Base-by-base conservation (phyloP, 2,113 vertebrate species). In the Siniperca chuatsi region DNA sequence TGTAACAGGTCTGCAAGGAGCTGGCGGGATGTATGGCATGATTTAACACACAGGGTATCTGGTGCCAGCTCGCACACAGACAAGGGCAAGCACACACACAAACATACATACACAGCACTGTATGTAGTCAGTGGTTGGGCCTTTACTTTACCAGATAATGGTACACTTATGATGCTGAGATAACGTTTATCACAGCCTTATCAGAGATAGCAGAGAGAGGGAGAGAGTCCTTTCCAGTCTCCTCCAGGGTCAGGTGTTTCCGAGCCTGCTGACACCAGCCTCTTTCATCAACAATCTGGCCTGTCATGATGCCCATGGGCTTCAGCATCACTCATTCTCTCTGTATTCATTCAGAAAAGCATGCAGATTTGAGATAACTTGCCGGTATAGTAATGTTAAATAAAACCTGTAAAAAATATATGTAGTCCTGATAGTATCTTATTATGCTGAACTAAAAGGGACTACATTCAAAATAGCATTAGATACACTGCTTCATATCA, bases 171-270 rank as follows among this genome's bases (percentile, higher is more conserved):
- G 78, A 86, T 83, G 65, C 70, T 35, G 67, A 35, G 81, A 89
- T 84, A 87, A 50, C 9, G 50, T 80, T 92, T 78, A 87, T 90
- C 87, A 69, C 58, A 67, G 79, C 61, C 86, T 86, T 58, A 87
- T 88, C 79, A 72, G 66, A 54, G 73, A 82, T 25, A 82, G 61
- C 44, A 78, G 84, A 75, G 29, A 76, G 75, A 67, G 33, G 61
- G 52, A 73, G 73, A 69, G 55, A 82, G 82, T 88, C 78, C 57
- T 86, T 82, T 67, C 74, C 44, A 73, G 75, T 86, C 78, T 86
- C 76, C 72, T 77, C 79, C 67, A 72, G 66, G 78, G 84, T 82
- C 87, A 75, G 86, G 60, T 86, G 81, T 86, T 83, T 82, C 66
- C 4, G 33, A 72, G 76, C 50, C 74, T 66, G 76, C 84, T 84